These are phyloP conservation scores for Agriotes lineatus DNA, from an alignment of 2,888 invertebrate genomes.

Conservation along the genomic window DNA sequence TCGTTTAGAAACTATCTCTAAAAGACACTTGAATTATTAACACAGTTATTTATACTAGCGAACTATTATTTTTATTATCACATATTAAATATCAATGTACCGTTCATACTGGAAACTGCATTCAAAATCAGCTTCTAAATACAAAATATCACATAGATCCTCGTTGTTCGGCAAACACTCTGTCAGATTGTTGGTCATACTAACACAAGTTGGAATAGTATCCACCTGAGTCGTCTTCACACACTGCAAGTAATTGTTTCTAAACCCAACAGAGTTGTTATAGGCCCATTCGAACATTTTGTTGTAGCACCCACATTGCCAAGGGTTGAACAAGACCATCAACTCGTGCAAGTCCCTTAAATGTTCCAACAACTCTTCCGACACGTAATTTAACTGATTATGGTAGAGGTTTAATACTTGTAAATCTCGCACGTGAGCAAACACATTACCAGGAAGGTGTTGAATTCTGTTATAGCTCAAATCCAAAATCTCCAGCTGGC, in stretches of 20 bases:
- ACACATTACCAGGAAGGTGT: slow-evolving; percentile 6
- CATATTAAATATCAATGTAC: neutral
- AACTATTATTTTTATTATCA: too few species aligned
- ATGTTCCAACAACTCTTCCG: neutral
- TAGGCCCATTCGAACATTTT: slow-evolving; percentile 22
- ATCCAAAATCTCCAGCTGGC: slow-evolving; percentile 26
- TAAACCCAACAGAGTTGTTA: neutral
- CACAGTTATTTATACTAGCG: too few species aligned
- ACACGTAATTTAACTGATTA: slow-evolving; percentile 26
- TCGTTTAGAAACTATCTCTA: too few species aligned
- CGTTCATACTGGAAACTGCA: slow-evolving; percentile 1
- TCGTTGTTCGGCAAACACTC: neutral
- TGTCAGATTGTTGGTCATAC: neutral
- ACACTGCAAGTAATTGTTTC: slow-evolving; percentile 8
- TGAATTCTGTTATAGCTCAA: slow-evolving; percentile 33
- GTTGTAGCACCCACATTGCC: slow-evolving; percentile 28
- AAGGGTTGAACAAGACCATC: slow-evolving; percentile 27
- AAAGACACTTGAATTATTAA: too few species aligned
- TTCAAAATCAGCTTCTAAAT: slow-evolving; percentile 3
- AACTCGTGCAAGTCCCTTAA: slow-evolving; percentile 8
- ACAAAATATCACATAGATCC: slow-evolving; percentile 2
- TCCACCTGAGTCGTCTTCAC: neutral
- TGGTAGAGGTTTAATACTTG: slow-evolving; percentile 27
- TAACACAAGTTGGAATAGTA: slow-evolving; percentile 6
- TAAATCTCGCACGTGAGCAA: neutral